phyloP scores from a whole-genome alignment of 2,113 vertebrate species.

The Nyctereutes procyonoides region DNA sequence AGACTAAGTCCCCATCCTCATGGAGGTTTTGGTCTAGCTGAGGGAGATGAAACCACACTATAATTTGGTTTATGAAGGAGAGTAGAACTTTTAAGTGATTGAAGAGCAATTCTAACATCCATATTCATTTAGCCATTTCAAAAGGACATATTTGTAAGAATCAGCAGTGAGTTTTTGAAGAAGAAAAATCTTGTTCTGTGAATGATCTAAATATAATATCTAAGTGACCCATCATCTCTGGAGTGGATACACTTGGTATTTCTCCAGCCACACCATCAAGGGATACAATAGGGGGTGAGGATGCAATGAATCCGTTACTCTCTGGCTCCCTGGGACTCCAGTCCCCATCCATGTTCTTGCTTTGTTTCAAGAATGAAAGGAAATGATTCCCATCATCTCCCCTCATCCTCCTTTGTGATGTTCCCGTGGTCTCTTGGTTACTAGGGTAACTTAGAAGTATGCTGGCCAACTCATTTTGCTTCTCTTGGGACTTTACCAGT shows the following conservation, averaged over 20 bases:
- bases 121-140: constrained; percentile 23
- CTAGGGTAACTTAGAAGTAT: neutral
- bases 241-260: neutral
- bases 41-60: neutral
- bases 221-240: neutral
- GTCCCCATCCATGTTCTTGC: neutral
- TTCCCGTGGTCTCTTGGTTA: neutral
- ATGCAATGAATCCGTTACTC: neutral
- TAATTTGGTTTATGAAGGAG: neutral
- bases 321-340: neutral
- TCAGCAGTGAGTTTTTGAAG: constrained; percentile 12
- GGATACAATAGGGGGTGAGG: neutral
- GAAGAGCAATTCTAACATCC: neutral
- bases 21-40: neutral
- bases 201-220: neutral
- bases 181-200: neutral
- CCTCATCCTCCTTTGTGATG: neutral
- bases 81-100: constrained; percentile 15
- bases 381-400: neutral
- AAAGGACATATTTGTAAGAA: neutral
- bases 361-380: constrained; percentile 18
- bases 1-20: neutral
- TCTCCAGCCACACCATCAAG: neutral
- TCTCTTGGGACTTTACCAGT: neutral
- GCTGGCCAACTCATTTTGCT: neutral